Evolutionary conservation across 2,797 vertebrate species (phyloP), one percentile per base, ranked within the genome.

Genomic region (Sebastolobus alascanus): DNA sequence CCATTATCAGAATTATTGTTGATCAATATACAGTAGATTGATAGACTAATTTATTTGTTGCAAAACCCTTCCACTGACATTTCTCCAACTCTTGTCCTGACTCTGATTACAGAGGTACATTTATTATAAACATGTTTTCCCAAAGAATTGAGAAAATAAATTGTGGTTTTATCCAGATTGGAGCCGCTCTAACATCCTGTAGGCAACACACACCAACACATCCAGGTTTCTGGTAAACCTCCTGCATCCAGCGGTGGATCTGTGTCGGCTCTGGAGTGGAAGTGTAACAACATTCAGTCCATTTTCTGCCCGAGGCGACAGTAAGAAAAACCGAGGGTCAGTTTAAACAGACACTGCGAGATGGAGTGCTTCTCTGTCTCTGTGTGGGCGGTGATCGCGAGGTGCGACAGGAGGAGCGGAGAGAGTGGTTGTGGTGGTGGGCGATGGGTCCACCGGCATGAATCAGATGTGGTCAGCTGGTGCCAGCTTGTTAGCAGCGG

Each of bases 301-400:
- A 4, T 40, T 71, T 35, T 59, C 31, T 16, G 83, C 88, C 55
- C 7, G 5, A 27, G 55, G 89, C 40, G 10, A 52, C 65, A 20
- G 64, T 1, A 10, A 74, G 75, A 82, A 73, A 73, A 54, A 33
- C 14, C 0, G 59, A n/a, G 59, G 77, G 73, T 70, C 80, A 74
- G 67, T 79, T 69, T n/a, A 63, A 71, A 31, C 68, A 76, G 71
- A 83, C 50, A 4, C 76, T n/a, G 66, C 13, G 27, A 58, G 59
- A 77, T 2, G 7, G 22, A 60, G 43, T 9, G 69, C 59, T 29
- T n/a, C 64, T 85, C 35, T 3, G 40, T 37, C 11, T 73, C n/a
- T 50, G 85, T 29, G 78, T 84, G 85, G 74, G 83, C 22, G 68
- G n/a, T 8, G 77, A 54, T 70, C 2, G 20, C 3, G 22, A 73